Evolutionary conservation across 2,888 invertebrate species (phyloP).

Genomic region (Ellobium chinense): DNA sequence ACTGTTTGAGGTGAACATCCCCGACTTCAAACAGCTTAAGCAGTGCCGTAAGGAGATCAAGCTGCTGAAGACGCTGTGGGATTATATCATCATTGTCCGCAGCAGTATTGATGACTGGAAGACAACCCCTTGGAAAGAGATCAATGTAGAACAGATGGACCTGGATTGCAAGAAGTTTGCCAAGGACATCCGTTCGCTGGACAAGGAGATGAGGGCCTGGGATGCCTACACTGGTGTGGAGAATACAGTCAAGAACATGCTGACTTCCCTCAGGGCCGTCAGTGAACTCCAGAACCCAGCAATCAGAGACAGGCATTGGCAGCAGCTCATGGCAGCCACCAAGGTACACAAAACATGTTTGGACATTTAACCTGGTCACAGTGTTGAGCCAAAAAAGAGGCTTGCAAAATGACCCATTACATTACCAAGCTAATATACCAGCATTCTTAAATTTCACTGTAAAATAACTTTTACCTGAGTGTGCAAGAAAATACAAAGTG

Average conservation of each 20-base stretch:
- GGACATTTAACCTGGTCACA: too few species aligned
- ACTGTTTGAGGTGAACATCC: constrained; percentile 95
- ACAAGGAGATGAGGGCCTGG: constrained; percentile 98
- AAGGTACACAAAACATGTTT: constrained; percentile 83
- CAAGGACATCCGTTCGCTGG: constrained; percentile 85
- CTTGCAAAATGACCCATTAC: too few species aligned
- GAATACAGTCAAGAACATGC: constrained; percentile 96
- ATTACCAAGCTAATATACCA: too few species aligned
- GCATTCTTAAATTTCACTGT: too few species aligned
- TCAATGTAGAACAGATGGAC: constrained; percentile 99
- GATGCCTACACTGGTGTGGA: constrained; percentile 93
- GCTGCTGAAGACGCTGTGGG: constrained; percentile 92
- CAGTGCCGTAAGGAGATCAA: constrained; percentile 94
- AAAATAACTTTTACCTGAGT: too few species aligned
- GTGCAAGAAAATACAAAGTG: too few species aligned
- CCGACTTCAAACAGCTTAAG: constrained; percentile 94
- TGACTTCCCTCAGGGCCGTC: constrained; percentile 95
- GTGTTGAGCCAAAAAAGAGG: too few species aligned
- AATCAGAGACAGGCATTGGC: constrained; percentile 97
- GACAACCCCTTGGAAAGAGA: constrained; percentile 96
- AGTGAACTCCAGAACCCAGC: constrained; percentile 97
- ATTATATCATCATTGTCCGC: constrained; percentile 93
- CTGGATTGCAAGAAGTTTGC: constrained; percentile 98
- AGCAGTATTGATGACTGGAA: constrained; percentile 98
- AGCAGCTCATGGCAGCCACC: constrained; percentile 96